phyloP scores from a whole-genome alignment of 2,797 vertebrate species.

The Malurus splendens region DNA sequence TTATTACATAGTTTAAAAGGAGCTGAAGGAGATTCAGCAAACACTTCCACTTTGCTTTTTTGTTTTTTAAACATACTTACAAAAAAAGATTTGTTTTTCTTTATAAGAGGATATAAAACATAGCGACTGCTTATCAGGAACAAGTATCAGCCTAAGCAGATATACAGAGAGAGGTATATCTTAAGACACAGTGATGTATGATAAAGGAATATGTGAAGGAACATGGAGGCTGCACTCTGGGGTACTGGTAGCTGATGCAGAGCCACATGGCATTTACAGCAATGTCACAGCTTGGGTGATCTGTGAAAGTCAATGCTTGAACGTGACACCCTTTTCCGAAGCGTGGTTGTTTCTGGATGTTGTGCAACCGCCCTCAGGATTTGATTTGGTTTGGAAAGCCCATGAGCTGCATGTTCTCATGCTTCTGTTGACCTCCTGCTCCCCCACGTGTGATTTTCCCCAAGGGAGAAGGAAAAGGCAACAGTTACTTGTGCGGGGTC shows the following conservation, averaged over 20 bases:
- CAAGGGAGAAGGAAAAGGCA: background rate
- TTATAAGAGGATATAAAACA: slow-evolving; percentile 91
- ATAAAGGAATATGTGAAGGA: slow-evolving; percentile 8
- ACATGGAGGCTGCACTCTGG: slow-evolving; percentile 30
- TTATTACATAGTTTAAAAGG: slow-evolving; percentile 86
- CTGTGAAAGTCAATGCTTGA: background rate
- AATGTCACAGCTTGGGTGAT: background rate
- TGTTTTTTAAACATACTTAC: slow-evolving; percentile 94
- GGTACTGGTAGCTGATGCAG: slow-evolving; percentile 1
- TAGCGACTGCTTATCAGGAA: slow-evolving; percentile 79
- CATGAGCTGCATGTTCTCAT: background rate
- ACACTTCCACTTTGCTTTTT: slow-evolving; percentile 73
- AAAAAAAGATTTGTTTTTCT: slow-evolving; percentile 73
- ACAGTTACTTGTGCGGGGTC: accelerated
- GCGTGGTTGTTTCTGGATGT: background rate
- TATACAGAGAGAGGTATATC: slow-evolving; percentile 58
- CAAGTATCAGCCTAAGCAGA: slow-evolving; percentile 64
- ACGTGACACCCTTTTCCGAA: background rate
- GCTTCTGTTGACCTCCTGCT: background rate
- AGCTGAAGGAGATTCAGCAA: slow-evolving; percentile 81
- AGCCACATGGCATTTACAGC: slow-evolving; percentile 43
- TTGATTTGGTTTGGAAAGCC: background rate
- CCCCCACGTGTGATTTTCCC: accelerated
- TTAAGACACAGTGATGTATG: slow-evolving; percentile 62
- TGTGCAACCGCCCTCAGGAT: background rate